These are phyloP conservation scores for Prionailurus viverrinus DNA, from an alignment of 2,113 vertebrate species.

Conservation along the genomic window DNA sequence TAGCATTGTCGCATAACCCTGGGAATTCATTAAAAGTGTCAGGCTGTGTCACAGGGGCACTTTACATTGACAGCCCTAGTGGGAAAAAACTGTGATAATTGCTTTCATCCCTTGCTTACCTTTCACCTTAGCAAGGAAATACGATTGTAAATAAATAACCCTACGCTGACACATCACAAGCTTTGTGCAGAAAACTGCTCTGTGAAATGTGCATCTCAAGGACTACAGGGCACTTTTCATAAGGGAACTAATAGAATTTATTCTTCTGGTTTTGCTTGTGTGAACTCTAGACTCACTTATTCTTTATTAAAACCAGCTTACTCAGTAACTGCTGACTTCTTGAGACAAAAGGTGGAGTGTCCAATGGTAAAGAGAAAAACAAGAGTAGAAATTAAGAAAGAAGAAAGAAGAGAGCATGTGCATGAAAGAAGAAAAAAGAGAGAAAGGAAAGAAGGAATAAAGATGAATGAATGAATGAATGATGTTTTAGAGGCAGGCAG, in stretches of 20 bases:
- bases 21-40: conserved; percentile 70
- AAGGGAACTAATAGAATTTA: conserved; percentile 18
- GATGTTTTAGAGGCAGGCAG: background rate
- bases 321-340: background rate
- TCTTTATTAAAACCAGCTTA: background rate
- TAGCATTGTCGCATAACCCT: conserved; percentile 35
- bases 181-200: background rate
- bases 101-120: conserved; percentile 75
- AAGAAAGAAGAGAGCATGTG: background rate
- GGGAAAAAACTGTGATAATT: conserved; percentile 62
- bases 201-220: conserved; percentile 39
- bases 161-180: background rate
- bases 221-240: background rate
- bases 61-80: conserved; percentile 31
- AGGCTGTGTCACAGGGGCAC: conserved; percentile 61
- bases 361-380: background rate
- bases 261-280: background rate
- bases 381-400: background rate
- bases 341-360: background rate
- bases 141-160: conserved; percentile 63
- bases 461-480: background rate
- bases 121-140: conserved; percentile 76
- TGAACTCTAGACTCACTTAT: background rate
- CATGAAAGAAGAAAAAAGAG: background rate
- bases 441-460: too few species aligned